Evolutionary conservation across 2,888 invertebrate genomes (phyloP).

Genomic region (Hylaea fasciaria): DNA sequence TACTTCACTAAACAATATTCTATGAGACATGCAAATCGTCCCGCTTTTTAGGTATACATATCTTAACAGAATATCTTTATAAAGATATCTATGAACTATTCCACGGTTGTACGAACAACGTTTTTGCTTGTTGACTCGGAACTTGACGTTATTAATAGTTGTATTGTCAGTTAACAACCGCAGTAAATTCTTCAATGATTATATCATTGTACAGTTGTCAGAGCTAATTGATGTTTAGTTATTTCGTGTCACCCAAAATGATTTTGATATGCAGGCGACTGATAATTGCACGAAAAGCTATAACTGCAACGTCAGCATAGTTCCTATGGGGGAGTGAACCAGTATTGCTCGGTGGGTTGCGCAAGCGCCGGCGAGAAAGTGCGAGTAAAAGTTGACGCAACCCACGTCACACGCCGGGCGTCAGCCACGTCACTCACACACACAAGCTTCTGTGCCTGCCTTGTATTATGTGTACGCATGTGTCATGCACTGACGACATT

Average conservation of each 20-base stretch:
- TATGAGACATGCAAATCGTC: conserved; percentile 51
- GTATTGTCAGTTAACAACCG: conserved; percentile 47
- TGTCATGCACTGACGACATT: conserved; percentile 68
- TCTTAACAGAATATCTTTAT: conserved; percentile 41
- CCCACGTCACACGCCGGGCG: conserved; percentile 70
- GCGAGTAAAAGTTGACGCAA: conserved; percentile 85
- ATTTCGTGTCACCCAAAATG: conserved; percentile 1
- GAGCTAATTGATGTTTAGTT: conserved; percentile 24
- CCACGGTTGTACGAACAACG: conserved; percentile 29
- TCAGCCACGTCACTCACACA: conserved; percentile 61
- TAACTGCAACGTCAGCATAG: conserved; percentile 45
- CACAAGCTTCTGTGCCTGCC: conserved; percentile 44
- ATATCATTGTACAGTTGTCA: conserved; percentile 41
- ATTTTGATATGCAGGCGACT: not conserved
- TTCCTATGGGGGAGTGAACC: conserved; percentile 67
- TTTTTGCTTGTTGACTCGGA: conserved; percentile 43
- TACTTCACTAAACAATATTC: conserved; percentile 54
- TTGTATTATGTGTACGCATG: conserved; percentile 37
- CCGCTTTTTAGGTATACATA: conserved; percentile 37
- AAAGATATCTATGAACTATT: conserved; percentile 32
- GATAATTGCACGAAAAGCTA: conserved; percentile 62
- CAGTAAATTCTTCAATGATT: conserved; percentile 49
- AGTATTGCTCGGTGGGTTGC: conserved; percentile 76
- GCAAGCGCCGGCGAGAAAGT: conserved; percentile 82
- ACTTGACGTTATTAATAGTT: conserved; percentile 49